Evolutionary conservation across 2,797 vertebrate genomes (phyloP).

Genomic region (Pachyuromys duprasi): DNA sequence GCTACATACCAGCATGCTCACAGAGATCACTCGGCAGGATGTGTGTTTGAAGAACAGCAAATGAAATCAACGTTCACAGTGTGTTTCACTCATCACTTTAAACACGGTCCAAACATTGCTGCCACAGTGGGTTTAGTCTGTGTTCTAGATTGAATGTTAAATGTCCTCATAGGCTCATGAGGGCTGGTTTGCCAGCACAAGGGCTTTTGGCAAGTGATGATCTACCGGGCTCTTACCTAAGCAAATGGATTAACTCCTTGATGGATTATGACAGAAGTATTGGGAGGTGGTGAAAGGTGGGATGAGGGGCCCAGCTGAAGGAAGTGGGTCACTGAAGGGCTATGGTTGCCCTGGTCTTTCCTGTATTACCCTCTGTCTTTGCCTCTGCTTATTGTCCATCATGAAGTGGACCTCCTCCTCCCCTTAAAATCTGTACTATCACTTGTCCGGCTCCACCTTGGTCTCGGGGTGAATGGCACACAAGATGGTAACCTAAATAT

Average conservation of each 20-base stretch:
- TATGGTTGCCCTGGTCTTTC: not conserved
- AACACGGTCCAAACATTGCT: not conserved
- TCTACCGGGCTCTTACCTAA: not conserved
- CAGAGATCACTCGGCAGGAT: rapidly evolving
- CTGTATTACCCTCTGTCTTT: not conserved
- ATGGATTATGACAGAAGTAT: not conserved
- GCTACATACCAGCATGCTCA: rapidly evolving
- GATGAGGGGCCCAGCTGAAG: not conserved
- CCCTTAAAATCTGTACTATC: not conserved
- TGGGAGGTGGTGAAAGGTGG: not conserved
- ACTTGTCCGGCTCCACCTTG: not conserved
- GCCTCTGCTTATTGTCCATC: not conserved
- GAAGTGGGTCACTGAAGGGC: not conserved
- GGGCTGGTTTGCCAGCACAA: not conserved
- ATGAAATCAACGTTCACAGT: not conserved
- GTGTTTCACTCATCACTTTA: not conserved
- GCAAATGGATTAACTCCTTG: not conserved
- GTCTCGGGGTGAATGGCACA: not conserved
- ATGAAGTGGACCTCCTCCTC: not conserved
- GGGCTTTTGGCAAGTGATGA: not conserved
- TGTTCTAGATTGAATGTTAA: not conserved
- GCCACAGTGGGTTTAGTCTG: not conserved
- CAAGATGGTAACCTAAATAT: not conserved
- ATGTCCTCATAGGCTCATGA: not conserved
- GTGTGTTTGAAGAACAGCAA: not conserved